Conservation (phyloP, 1,140 invertebrate genomes). For the Steinernema khuongi region DNA sequence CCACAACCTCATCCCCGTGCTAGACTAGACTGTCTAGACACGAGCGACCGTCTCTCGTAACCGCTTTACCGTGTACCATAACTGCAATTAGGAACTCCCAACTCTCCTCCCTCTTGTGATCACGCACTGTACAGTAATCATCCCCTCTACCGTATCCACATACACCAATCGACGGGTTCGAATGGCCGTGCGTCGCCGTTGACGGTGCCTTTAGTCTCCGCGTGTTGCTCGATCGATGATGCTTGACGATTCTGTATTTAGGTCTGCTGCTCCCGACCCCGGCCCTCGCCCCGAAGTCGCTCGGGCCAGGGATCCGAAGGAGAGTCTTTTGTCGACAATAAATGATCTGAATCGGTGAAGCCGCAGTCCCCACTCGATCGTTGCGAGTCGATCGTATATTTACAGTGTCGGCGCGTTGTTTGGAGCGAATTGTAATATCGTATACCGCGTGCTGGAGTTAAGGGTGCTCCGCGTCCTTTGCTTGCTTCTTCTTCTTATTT, state of each 20-base stretch:
- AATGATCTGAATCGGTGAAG: slow-evolving; percentile 10
- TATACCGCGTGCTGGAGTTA: no score
- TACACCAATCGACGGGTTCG: slow-evolving; percentile 4
- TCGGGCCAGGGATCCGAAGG: background rate
- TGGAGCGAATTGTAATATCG: no score
- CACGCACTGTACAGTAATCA: background rate
- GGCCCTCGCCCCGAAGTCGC: background rate
- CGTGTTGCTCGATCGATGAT: slow-evolving; percentile 1
- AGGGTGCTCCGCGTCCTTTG: no score
- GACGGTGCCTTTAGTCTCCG: slow-evolving; percentile 4
- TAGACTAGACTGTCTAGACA: slow-evolving; percentile 6
- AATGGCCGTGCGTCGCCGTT: slow-evolving; percentile 8
- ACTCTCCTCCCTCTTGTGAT: background rate
- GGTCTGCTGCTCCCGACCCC: background rate
- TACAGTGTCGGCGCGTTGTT: no score
- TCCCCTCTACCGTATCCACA: background rate
- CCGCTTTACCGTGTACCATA: slow-evolving; percentile 11
- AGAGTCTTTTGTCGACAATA: background rate
- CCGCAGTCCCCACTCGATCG: no score
- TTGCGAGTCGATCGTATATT: slow-evolving; percentile 1
- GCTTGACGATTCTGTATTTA: background rate
- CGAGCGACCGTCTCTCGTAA: background rate
- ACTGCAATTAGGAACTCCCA: slow-evolving; percentile 4
- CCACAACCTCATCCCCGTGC: slow-evolving; percentile 1
- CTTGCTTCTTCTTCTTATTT: no score